These are phyloP conservation scores for Philaethria dido DNA, from an alignment of 2,888 invertebrate species.

Conservation along the genomic window DNA sequence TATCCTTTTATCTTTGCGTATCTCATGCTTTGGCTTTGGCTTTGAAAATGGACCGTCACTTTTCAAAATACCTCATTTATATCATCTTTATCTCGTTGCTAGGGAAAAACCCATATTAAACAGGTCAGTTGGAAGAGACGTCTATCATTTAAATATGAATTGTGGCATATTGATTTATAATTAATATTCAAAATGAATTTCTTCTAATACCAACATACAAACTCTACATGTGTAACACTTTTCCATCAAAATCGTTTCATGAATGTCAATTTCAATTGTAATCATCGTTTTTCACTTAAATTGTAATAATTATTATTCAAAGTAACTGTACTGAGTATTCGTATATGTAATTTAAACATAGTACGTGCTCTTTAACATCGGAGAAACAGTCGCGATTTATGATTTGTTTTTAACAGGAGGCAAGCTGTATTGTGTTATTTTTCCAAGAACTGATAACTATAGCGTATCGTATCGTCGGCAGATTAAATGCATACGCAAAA, in stretches of 20 bases:
- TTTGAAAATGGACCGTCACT: too few species aligned
- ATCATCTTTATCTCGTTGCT: too few species aligned
- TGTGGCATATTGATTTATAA: too few species aligned
- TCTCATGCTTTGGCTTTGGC: too few species aligned
- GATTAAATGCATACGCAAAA: constrained; percentile 25
- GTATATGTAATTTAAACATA: constrained; percentile 27
- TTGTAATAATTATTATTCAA: constrained; percentile 9
- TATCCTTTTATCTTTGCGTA: neutral
- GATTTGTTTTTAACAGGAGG: constrained; percentile 49
- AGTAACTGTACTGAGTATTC: constrained; percentile 3
- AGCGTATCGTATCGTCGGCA: constrained; percentile 44
- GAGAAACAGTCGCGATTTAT: constrained; percentile 40
- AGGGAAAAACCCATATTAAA: neutral
- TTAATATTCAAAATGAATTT: too few species aligned
- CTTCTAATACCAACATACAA: too few species aligned
- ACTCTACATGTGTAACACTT: too few species aligned
- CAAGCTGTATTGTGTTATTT: constrained; percentile 46
- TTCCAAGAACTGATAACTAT: constrained; percentile 49
- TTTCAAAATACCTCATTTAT: too few species aligned
- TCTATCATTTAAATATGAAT: too few species aligned
- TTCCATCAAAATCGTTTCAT: neutral
- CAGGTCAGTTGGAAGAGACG: neutral
- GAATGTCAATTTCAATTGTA: neutral
- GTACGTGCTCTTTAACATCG: constrained; percentile 32
- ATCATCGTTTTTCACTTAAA: neutral